Evolutionary conservation across 2,888 invertebrate species (phyloP).

Genomic region (Serripes groenlandicus): DNA sequence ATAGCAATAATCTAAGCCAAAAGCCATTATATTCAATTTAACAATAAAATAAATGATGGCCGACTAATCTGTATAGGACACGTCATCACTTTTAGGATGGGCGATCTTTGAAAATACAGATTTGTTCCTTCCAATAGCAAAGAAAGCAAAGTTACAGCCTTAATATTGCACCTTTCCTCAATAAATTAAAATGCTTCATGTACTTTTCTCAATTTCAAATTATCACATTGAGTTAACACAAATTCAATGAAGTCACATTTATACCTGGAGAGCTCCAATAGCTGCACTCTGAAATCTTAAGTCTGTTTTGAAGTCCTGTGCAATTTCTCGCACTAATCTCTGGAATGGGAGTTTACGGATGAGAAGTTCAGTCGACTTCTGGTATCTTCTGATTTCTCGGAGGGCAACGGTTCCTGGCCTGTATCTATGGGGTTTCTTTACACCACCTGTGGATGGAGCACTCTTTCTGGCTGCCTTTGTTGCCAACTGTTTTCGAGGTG

Average conservation of each 20-base stretch:
- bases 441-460: slow-evolving; percentile 86
- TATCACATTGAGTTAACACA: too few relatives aligned
- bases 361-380: slow-evolving; percentile 86
- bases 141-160: too few relatives aligned
- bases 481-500: slow-evolving; percentile 86
- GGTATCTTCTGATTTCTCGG: slow-evolving; percentile 86
- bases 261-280: slow-evolving; percentile 86
- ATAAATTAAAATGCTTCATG: too few relatives aligned
- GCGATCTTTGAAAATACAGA: too few relatives aligned
- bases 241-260: neutral
- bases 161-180: too few relatives aligned
- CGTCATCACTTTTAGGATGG: too few relatives aligned
- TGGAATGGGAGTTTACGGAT: slow-evolving; percentile 86
- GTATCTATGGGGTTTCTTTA: slow-evolving; percentile 86
- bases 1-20: too few relatives aligned
- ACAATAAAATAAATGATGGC: too few relatives aligned
- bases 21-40: too few relatives aligned
- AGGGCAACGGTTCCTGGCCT: slow-evolving; percentile 87
- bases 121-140: too few relatives aligned
- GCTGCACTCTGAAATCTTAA: slow-evolving; percentile 86
- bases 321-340: slow-evolving; percentile 86
- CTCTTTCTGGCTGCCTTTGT: slow-evolving; percentile 87
- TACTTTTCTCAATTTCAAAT: too few relatives aligned
- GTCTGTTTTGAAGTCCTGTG: slow-evolving; percentile 87
- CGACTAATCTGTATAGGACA: too few relatives aligned